These are phyloP conservation scores for Loxodonta africana DNA, from an alignment of 2,113 vertebrate genomes.

Conservation along the genomic window DNA sequence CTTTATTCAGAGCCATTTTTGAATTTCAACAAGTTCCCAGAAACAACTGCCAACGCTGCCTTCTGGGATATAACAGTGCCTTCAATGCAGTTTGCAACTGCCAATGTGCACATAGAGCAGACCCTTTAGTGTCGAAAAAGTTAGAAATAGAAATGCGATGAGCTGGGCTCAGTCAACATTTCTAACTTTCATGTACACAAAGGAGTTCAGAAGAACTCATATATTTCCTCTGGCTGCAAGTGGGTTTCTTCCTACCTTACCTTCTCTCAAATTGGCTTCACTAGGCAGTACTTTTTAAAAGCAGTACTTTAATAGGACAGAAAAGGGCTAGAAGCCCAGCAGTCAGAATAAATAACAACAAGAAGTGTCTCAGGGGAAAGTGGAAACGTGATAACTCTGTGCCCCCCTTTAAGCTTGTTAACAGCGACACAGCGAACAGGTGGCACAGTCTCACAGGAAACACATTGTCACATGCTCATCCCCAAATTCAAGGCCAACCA, in stretches of 20 bases:
- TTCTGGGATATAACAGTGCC: constrained; percentile 31
- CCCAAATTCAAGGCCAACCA: constrained; percentile 69
- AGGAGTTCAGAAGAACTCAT: constrained; percentile 46
- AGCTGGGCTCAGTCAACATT: constrained; percentile 67
- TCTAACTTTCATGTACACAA: constrained; percentile 35
- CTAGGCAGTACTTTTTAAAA: constrained; percentile 5
- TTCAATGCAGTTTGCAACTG: constrained; percentile 57
- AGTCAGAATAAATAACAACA: constrained; percentile 67
- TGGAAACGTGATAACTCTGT: constrained; percentile 10
- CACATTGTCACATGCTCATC: constrained; percentile 39
- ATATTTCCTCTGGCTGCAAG: constrained; percentile 65
- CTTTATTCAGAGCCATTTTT: constrained; percentile 62
- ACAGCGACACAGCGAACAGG: constrained; percentile 48
- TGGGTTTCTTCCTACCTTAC: constrained; percentile 55
- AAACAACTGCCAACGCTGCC: constrained; percentile 44
- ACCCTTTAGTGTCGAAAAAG: constrained; percentile 47
- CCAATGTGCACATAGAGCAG: not conserved
- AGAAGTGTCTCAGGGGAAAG: not conserved
- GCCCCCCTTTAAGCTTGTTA: constrained; percentile 61
- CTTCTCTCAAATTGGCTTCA: constrained; percentile 58
- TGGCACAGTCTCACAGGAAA: constrained; percentile 62
- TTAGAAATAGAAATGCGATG: constrained; percentile 70
- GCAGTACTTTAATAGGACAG: constrained; percentile 51
- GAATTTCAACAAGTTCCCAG: constrained; percentile 62
- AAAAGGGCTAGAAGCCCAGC: constrained; percentile 50